Conservation (phyloP, 2,797 vertebrate genomes). For the Sebastes goodei region DNA sequence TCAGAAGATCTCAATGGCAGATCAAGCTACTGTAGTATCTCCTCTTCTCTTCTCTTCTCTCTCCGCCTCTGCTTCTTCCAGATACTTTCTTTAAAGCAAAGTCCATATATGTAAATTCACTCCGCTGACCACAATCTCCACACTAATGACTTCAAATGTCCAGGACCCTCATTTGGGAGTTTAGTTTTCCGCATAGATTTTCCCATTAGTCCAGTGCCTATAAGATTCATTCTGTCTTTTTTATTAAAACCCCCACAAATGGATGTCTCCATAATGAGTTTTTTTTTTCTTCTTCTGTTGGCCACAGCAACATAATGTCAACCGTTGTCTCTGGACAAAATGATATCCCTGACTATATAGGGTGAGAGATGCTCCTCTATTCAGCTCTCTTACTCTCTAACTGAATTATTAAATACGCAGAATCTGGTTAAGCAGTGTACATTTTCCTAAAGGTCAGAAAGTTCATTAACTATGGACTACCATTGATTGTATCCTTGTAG, state of each 20-base stretch:
- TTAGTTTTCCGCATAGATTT: slow-evolving; percentile 78
- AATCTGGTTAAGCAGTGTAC: slow-evolving; percentile 84
- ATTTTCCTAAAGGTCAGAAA: slow-evolving; percentile 88
- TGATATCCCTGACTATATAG: slow-evolving; percentile 82
- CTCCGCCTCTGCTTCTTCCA: slow-evolving; percentile 13
- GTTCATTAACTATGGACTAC: slow-evolving; percentile 85
- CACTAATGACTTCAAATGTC: slow-evolving; percentile 57
- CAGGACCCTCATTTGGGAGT: slow-evolving; percentile 60
- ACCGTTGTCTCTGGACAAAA: slow-evolving; percentile 75
- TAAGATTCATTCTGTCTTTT: slow-evolving; percentile 71
- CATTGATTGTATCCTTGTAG: slow-evolving; percentile 81
- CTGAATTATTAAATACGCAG: slow-evolving; percentile 90
- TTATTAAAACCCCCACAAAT: slow-evolving; percentile 81
- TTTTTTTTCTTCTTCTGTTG: slow-evolving; percentile 51
- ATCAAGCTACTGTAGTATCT: slow-evolving; percentile 66
- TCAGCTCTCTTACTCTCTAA: slow-evolving; percentile 77
- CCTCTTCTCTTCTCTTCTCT: slow-evolving; percentile 46
- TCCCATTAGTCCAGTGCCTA: slow-evolving; percentile 50
- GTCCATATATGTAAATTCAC: slow-evolving; percentile 48
- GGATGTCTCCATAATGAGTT: slow-evolving; percentile 75
- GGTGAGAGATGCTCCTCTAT: slow-evolving; percentile 68
- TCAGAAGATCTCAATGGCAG: slow-evolving; percentile 78
- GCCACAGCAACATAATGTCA: slow-evolving; percentile 79
- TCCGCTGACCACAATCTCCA: slow-evolving; percentile 32
- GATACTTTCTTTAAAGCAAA: slow-evolving; percentile 39